Base-by-base conservation (phyloP, 1,140 invertebrate species). In the Tenebrio molitor region DNA sequence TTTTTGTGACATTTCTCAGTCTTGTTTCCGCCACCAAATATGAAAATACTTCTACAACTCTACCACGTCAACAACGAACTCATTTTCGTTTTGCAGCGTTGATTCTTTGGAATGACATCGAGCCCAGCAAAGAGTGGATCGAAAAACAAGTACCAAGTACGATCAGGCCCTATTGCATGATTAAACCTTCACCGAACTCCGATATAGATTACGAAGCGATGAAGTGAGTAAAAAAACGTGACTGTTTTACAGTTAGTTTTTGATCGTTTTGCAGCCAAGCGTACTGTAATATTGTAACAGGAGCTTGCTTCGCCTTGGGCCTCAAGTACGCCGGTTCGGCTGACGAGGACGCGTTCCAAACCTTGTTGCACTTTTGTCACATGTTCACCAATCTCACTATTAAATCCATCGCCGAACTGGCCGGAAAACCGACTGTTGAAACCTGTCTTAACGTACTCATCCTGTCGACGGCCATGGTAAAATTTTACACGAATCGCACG, bases 221-320 rank as follows among this genome's bases (percentile, higher is more conserved):
- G 89, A 96, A 95, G 94, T 96, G 83, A 75, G 76, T 71, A 10
- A 44, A 29, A 44, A 46, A 10, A 12, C 14, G 33, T 33, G 34
- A 33, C 10, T 7, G 41, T 10, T 14, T 10, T 66, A 4, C 15
- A 66, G 6, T 14, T 15, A 66, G 33, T 33, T 73, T 34, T 67
- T 7, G 15, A 68, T 42, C 72, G 41, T 42, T 33, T 87, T 87
- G 39, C 82, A 94, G 93, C 78, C 97, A 99, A 87, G 95, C 96
- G 0, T 98, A 97, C 84, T 97, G 95, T 83, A 97, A 98, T 82
- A 97, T 98, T 69, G 88, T 98, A 50, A 93, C 95, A 23, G 97
- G 97, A 25, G 95, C 95, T 6, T 96, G 95, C 80, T 93, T 99
- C 85, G 93, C 94, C n/a, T 83, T 99, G 71, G 97, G 95, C 1